Conservation (phyloP, 2,113 vertebrate species). For the Chaenogobius annularis region DNA sequence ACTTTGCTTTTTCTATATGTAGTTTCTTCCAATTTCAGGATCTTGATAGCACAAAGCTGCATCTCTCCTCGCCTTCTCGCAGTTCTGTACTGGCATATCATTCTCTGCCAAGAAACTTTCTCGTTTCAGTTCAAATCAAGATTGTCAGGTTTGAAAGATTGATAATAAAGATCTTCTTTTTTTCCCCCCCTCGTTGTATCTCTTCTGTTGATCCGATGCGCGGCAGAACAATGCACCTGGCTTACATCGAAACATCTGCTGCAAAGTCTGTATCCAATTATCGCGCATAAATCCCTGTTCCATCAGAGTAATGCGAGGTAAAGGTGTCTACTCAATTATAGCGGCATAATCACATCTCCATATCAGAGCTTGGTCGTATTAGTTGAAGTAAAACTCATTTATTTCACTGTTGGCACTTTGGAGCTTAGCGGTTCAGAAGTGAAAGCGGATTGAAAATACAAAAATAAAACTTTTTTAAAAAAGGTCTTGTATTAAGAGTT, state of each 20-base stretch:
- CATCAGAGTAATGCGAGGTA: conserved; percentile 24
- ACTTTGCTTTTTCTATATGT: not conserved
- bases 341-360: conserved; percentile 55
- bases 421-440: conserved; percentile 26
- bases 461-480: not conserved
- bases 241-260: conserved; percentile 20
- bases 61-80: conserved; percentile 37
- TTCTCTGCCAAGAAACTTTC: conserved; percentile 56
- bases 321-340: conserved; percentile 56
- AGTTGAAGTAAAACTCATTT: conserved; percentile 59
- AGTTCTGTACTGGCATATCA: conserved; percentile 60
- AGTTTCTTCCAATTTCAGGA: conserved; percentile 3
- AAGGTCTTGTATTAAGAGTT: no score
- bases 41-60: conserved; percentile 21
- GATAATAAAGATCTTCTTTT: conserved; percentile 71
- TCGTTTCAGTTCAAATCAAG: conserved; percentile 50
- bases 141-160: conserved; percentile 60
- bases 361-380: conserved; percentile 51
- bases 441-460: not conserved
- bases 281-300: conserved; percentile 17
- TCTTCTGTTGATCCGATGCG: not conserved
- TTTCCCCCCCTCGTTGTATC: conserved; percentile 23
- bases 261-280: conserved; percentile 31
- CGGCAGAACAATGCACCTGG: not conserved
- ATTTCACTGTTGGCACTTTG: conserved; percentile 46